A percentile compares a stretch with the other conserved stretches of the same genome.
phyloP scores from a whole-genome alignment of 37 sponge, comb jelly and placozoan species.

The Haliclona indistincta region DNA sequence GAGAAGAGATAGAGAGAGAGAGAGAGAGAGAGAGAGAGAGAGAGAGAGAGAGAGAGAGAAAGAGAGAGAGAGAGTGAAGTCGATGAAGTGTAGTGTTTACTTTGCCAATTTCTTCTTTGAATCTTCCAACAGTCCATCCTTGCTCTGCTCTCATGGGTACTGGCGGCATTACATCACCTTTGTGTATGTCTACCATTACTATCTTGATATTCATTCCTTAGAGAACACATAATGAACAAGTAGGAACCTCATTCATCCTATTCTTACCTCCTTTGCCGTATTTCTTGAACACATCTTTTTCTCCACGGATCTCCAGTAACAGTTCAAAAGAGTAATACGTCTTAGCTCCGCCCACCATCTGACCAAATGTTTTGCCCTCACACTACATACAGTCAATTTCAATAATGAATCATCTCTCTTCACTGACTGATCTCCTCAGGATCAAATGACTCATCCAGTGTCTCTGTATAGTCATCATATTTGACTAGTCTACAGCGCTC shows the following conservation, averaged over 20 bases:
- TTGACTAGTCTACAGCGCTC: slow-evolving; percentile 82
- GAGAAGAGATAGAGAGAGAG: no score
- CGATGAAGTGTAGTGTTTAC: no score
- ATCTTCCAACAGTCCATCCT: slow-evolving; percentile 55
- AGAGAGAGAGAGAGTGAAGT: no score
- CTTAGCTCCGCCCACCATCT: slow-evolving; percentile 74
- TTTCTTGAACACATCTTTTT: slow-evolving; percentile 57
- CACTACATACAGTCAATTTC: background rate
- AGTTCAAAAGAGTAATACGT: slow-evolving; percentile 81
- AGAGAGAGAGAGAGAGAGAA: no score
- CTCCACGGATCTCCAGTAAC: slow-evolving; percentile 67
- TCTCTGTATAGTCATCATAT: slow-evolving; percentile 89
- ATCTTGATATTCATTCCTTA: slow-evolving; percentile 73
- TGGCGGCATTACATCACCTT: slow-evolving; percentile 28
- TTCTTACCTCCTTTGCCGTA: slow-evolving; percentile 76
- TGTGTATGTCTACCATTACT: slow-evolving; percentile 53
- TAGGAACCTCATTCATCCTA: background rate
- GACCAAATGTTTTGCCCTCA: slow-evolving; percentile 58
- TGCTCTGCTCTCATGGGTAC: slow-evolving; percentile 54
- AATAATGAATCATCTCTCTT: background rate
- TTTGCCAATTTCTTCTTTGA: slow-evolving; percentile 44
- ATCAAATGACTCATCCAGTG: slow-evolving; percentile 88
- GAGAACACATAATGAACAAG: background rate
- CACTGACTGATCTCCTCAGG: slow-evolving; percentile 46
- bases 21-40: no score